These are phyloP conservation scores for Heliocidaris erythrogramma DNA, from an alignment of 35 echinoderm and acorn worm species.

Conservation along the genomic window DNA sequence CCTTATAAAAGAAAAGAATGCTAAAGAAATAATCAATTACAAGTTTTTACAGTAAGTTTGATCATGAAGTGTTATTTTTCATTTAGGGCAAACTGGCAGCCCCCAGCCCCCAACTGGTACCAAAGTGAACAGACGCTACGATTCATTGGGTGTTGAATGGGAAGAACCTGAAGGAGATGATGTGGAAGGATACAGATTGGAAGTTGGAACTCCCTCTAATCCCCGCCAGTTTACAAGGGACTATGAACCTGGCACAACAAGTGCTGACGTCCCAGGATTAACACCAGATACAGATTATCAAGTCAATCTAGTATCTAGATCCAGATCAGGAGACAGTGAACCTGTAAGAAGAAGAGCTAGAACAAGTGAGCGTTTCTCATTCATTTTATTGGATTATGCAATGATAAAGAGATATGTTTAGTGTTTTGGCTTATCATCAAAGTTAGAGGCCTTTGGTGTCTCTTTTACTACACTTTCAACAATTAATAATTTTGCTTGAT, in stretches of 20 bases:
- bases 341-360: not conserved
- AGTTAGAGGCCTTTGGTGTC: too few relatives aligned
- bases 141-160: not conserved
- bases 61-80: not conserved
- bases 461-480: too few relatives aligned
- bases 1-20: too few relatives aligned
- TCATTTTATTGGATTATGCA: too few relatives aligned
- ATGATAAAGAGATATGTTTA: too few relatives aligned
- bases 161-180: constrained; percentile 8
- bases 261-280: not conserved
- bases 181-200: not conserved
- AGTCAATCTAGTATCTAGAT: not conserved
- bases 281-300: constrained; percentile 4
- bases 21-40: not conserved
- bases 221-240: not conserved
- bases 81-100: not conserved
- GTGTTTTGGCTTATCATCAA: too few relatives aligned
- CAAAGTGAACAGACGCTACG: not conserved
- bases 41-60: too few relatives aligned
- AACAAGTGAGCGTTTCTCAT: not conserved
- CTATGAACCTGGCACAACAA: not conserved
- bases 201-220: not conserved
- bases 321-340: not conserved
- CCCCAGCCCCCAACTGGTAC: not conserved
- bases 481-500: too few relatives aligned